Conservation (phyloP, 2,797 vertebrate species). For the Sebastes melanostomus region DNA sequence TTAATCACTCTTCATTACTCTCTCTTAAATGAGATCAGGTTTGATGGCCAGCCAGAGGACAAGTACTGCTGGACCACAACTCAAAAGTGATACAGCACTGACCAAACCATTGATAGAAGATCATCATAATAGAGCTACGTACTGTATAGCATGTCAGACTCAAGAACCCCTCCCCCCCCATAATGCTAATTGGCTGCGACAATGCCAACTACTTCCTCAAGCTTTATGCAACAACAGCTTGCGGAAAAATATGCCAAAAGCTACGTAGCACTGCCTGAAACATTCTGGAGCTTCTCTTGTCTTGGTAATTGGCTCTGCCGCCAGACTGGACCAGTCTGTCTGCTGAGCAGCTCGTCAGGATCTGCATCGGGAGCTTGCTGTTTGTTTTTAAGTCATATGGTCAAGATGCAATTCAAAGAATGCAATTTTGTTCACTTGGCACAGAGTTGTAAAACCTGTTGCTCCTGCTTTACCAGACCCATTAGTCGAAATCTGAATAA, state of each 20-base stretch:
- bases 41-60: constrained; percentile 24
- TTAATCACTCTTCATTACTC: constrained; percentile 48
- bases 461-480: not conserved
- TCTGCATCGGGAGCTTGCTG: constrained; percentile 14
- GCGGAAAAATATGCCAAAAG: constrained; percentile 26
- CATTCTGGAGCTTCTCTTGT: constrained; percentile 16
- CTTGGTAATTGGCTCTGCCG: constrained; percentile 33
- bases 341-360: constrained; percentile 17
- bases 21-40: constrained; percentile 11
- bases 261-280: constrained; percentile 2
- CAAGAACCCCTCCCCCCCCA: not conserved
- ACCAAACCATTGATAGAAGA: not conserved
- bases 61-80: not conserved
- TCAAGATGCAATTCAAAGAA: constrained; percentile 22
- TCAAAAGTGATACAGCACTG: not conserved
- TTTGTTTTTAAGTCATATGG: constrained; percentile 14
- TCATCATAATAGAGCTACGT: not conserved
- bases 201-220: constrained; percentile 24
- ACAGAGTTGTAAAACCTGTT: not conserved
- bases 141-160: not conserved
- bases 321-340: constrained; percentile 3
- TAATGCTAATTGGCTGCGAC: constrained; percentile 29
- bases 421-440: constrained; percentile 24
- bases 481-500: not conserved
- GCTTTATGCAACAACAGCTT: constrained; percentile 41